Evolutionary conservation across 2,797 vertebrate species (phyloP).

Genomic region (Smutsia gigantea): DNA sequence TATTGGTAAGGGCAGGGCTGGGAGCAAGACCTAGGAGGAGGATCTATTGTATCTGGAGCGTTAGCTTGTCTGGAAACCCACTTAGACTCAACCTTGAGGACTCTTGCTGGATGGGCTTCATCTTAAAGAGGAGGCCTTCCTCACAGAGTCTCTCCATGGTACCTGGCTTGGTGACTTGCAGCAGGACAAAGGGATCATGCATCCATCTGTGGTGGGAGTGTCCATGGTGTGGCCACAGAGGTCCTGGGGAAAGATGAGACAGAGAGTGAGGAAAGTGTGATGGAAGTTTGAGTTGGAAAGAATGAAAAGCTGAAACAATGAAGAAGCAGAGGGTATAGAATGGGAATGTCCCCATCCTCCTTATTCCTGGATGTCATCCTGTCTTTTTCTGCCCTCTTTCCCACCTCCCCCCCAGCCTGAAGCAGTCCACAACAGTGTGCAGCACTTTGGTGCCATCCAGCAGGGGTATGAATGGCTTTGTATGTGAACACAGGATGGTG

Average conservation of each 20-base stretch:
- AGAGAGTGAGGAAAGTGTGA: background rate
- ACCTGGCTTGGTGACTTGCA: slow-evolving; percentile 92
- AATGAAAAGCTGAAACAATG: background rate
- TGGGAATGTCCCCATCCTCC: background rate
- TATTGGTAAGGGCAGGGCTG: background rate
- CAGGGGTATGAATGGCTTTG: slow-evolving; percentile 92
- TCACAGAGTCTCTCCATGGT: slow-evolving; percentile 91
- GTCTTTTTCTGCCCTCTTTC: background rate
- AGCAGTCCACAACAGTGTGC: slow-evolving; percentile 86
- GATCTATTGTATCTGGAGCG: slow-evolving; percentile 93
- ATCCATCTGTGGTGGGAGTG: slow-evolving; percentile 92
- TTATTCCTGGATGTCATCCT: background rate
- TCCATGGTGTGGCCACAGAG: slow-evolving; percentile 93
- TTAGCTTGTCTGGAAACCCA: slow-evolving; percentile 94
- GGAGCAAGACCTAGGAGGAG: slow-evolving; percentile 89
- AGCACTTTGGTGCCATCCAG: slow-evolving; percentile 93
- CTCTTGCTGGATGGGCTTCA: slow-evolving; percentile 92
- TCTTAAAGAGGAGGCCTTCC: slow-evolving; percentile 93
- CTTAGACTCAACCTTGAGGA: slow-evolving; percentile 94
- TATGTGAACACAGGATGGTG: slow-evolving; percentile 93
- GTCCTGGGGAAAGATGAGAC: slow-evolving; percentile 84
- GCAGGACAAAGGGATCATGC: slow-evolving; percentile 92
- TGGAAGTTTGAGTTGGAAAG: background rate
- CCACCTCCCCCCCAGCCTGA: background rate
- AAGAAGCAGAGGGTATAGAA: background rate